Conservation (phyloP, 2,888 invertebrate genomes). For the Cheilosia soror region DNA sequence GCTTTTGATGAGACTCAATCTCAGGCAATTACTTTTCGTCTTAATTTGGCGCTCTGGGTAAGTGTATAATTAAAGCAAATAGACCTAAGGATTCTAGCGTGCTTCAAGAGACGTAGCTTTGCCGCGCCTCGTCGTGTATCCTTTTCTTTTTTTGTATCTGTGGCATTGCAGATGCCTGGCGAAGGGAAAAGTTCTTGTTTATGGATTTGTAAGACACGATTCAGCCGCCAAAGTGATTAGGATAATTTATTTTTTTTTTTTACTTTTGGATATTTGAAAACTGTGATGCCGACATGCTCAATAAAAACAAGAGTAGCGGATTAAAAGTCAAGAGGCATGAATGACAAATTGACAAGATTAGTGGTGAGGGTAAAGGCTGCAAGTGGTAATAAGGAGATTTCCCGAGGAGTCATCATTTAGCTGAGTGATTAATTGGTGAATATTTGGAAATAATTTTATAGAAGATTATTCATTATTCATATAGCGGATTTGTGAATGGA, state of each 20-base stretch:
- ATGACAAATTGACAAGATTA: conserved; percentile 74
- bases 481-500: neutral
- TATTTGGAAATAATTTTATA: conserved; percentile 52
- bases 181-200: conserved; percentile 53
- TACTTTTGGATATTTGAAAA: neutral
- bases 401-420: conserved; percentile 64
- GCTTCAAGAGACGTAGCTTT: conserved; percentile 51
- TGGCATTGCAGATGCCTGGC: neutral
- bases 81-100: conserved; percentile 62
- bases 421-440: conserved; percentile 66
- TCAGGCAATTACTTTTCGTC: conserved; percentile 74
- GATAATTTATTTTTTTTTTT: conserved; percentile 18
- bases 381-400: conserved; percentile 68
- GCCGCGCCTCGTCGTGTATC: conserved; percentile 47
- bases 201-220: conserved; percentile 75
- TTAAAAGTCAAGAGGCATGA: conserved; percentile 72
- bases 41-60: conserved; percentile 72
- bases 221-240: conserved; percentile 61
- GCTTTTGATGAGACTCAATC: conserved; percentile 75
- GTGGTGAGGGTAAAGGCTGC: conserved; percentile 45
- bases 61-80: conserved; percentile 74
- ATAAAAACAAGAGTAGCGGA: conserved; percentile 45
- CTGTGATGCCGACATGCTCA: conserved; percentile 2
- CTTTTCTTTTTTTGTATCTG: conserved; percentile 33
- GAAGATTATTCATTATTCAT: conserved; percentile 60